phyloP scores from a whole-genome alignment of 2,888 invertebrate species.

The Tolmerus cingulatus region DNA sequence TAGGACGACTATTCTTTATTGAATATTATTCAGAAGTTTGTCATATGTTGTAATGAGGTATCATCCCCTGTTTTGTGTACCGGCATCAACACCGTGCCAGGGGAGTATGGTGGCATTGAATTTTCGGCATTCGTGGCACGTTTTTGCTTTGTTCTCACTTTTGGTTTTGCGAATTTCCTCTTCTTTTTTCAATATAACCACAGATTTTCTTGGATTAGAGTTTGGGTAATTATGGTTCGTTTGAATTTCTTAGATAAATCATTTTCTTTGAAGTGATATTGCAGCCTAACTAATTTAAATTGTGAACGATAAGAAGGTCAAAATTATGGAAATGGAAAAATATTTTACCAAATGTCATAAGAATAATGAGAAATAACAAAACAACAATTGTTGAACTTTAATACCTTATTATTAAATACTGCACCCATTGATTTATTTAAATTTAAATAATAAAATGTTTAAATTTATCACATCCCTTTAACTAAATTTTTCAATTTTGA shows the following conservation, averaged over 20 bases:
- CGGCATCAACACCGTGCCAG: background rate
- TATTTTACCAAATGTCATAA: no score
- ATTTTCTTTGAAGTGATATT: background rate
- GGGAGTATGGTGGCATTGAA: background rate
- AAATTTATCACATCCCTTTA: no score
- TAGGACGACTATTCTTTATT: constrained; percentile 1
- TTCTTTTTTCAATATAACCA: background rate
- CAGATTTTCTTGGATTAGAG: background rate
- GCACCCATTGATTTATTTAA: no score
- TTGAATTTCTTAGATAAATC: background rate
- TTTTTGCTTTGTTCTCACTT: background rate
- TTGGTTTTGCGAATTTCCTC: background rate
- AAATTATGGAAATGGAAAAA: no score
- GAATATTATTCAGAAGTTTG: constrained; percentile 18
- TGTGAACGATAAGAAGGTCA: no score
- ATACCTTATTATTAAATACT: no score
- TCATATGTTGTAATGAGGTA: constrained; percentile 19
- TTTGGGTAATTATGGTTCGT: background rate
- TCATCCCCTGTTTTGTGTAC: background rate
- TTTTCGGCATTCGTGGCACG: background rate
- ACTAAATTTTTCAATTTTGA: no score
- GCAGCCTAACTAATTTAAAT: background rate
- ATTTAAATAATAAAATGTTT: no score
- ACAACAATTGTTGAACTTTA: no score
- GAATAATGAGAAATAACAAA: no score